Evolutionary conservation across 2,797 vertebrate species (phyloP).

Genomic region (Danio tinwini): DNA sequence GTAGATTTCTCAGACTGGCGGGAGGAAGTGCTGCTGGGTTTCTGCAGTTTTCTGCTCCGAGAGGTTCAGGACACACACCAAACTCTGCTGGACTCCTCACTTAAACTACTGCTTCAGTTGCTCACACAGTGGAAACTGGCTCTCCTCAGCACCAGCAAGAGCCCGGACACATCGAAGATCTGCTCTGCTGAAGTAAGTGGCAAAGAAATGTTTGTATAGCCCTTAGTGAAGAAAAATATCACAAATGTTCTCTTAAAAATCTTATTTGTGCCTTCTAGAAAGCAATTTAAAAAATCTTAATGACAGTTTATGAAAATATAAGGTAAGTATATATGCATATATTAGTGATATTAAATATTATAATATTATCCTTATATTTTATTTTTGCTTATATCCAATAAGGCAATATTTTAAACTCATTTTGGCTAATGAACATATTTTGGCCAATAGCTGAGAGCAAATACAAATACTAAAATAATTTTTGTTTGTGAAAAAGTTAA

Average conservation of each 20-base stretch:
- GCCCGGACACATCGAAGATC: constrained; percentile 50
- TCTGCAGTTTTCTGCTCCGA: constrained; percentile 93
- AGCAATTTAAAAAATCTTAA: neutral
- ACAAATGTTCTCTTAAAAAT: neutral
- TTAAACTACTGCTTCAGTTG: constrained; percentile 93
- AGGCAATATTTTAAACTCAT: too few species aligned
- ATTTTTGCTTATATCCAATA: too few species aligned
- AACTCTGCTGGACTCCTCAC: constrained; percentile 90
- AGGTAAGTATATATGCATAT: neutral
- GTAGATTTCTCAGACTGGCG: constrained; percentile 98
- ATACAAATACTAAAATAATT: too few species aligned
- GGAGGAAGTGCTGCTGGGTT: constrained; percentile 96
- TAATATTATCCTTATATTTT: neutral
- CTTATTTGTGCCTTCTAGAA: neutral
- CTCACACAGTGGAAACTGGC: constrained; percentile 96
- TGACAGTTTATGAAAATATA: neutral
- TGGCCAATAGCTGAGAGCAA: too few species aligned
- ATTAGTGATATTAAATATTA: neutral
- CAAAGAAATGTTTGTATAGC: neutral
- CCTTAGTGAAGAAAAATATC: neutral
- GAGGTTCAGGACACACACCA: constrained; percentile 96
- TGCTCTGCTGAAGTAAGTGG: constrained; percentile 73
- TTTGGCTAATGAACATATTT: too few species aligned
- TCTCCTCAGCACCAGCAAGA: constrained; percentile 83
- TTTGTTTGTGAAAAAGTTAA: too few species aligned